phyloP scores from a whole-genome alignment of 2,888 invertebrate genomes.

The Xestoiulus laeticollis region DNA sequence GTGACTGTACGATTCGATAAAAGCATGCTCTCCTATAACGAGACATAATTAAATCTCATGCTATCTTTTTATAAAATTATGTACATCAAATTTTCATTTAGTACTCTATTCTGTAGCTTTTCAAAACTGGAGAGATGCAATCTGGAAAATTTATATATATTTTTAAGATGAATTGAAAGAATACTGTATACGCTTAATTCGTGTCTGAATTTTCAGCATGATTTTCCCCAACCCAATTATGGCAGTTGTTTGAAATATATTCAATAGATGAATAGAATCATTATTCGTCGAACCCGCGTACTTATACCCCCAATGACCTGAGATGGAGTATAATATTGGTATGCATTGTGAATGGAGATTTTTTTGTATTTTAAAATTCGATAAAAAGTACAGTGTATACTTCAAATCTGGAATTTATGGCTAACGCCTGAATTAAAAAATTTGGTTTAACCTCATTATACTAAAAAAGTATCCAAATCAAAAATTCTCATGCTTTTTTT shows the following conservation, averaged over 20 bases:
- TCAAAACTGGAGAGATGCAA: background rate
- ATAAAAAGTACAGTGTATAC: background rate
- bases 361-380: background rate
- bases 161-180: background rate
- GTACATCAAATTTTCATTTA: background rate
- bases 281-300: background rate
- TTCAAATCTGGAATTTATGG: background rate
- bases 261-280: background rate
- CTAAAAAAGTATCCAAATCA: background rate
- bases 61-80: background rate
- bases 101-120: background rate
- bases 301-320: background rate
- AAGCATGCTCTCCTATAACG: background rate
- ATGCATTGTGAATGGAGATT: background rate
- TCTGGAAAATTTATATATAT: background rate
- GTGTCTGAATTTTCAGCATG: background rate
- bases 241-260: slow-evolving; percentile 2
- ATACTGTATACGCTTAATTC: background rate
- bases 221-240: slow-evolving; percentile 6
- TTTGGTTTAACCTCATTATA: background rate
- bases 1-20: background rate
- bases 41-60: background rate
- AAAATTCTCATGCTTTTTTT: background rate
- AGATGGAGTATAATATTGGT: background rate
- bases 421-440: background rate